These are phyloP conservation scores for Drosophila hamatofila DNA, from an alignment of 2,888 invertebrate species.

Conservation along the genomic window DNA sequence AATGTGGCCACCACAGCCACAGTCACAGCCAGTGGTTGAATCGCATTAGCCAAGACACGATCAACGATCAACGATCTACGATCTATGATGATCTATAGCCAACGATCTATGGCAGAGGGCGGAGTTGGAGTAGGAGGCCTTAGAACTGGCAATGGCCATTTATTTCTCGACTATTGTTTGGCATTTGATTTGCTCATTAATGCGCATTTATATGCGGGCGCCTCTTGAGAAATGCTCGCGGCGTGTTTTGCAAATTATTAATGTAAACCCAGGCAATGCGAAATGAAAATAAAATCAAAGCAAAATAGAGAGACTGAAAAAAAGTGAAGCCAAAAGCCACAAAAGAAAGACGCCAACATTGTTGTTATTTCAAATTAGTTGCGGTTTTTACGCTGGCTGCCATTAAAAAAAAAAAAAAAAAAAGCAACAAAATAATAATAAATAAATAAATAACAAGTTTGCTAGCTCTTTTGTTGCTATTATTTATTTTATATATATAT, in stretches of 20 bases:
- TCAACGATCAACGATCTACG: slow-evolving; percentile 23
- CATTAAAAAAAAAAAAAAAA: slow-evolving; percentile 27
- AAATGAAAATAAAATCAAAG: slow-evolving; percentile 19
- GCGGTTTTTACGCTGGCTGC: slow-evolving; percentile 60
- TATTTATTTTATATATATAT: slow-evolving; percentile 7
- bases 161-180: slow-evolving; percentile 30
- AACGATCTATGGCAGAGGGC: slow-evolving; percentile 4
- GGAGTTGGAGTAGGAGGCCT: slow-evolving; percentile 27
- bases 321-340: slow-evolving; percentile 17
- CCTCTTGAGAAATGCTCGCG: slow-evolving; percentile 62
- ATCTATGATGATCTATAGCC: slow-evolving; percentile 24
- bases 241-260: slow-evolving; percentile 57
- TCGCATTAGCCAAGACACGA: slow-evolving; percentile 47
- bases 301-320: not conserved
- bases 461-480: slow-evolving; percentile 18
- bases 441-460: slow-evolving; percentile 49
- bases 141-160: slow-evolving; percentile 47
- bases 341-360: slow-evolving; percentile 41
- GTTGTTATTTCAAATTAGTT: slow-evolving; percentile 70
- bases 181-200: slow-evolving; percentile 65
- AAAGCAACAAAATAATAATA: slow-evolving; percentile 29
- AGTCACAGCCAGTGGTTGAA: slow-evolving; percentile 14
- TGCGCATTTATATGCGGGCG: slow-evolving; percentile 56
- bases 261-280: slow-evolving; percentile 30
- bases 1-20: slow-evolving; percentile 33